Conservation (phyloP, 2,113 vertebrate genomes). For the Tringa solitaria region DNA sequence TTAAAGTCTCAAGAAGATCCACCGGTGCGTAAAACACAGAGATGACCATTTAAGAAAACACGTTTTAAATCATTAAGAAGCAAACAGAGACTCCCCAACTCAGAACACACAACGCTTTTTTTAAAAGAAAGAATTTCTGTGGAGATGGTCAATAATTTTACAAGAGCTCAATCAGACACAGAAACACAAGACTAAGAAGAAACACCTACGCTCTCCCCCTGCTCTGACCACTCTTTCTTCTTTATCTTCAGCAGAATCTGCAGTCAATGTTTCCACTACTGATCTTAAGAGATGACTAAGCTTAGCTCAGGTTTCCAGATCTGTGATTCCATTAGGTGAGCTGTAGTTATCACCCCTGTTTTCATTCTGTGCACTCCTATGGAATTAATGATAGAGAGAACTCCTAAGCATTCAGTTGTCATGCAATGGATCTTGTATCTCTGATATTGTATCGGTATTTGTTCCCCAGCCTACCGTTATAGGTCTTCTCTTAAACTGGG, state of each 20-base stretch:
- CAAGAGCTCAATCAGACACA: not conserved
- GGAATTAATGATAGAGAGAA: not conserved
- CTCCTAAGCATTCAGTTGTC: not conserved
- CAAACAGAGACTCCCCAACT: not conserved
- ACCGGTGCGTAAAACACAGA: not conserved
- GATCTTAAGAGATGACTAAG: not conserved
- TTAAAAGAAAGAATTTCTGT: not conserved
- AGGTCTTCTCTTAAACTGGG: not conserved
- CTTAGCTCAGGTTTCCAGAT: not conserved
- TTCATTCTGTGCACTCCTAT: not conserved
- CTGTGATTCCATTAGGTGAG: not conserved
- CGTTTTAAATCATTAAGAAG: not conserved
- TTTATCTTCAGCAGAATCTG: not conserved
- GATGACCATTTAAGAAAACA: not conserved
- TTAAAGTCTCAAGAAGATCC: not conserved
- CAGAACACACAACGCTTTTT: not conserved
- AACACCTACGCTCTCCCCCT: not conserved
- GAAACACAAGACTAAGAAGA: not conserved
- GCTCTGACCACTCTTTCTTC: not conserved
- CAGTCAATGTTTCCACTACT: not conserved
- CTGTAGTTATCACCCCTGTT: not conserved
- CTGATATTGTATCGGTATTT: not conserved
- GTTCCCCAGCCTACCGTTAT: not conserved
- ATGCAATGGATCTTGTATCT: not conserved
- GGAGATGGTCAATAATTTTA: not conserved